Base-by-base conservation (phyloP, 2,797 vertebrate species). In the Cichlasoma orientale region DNA sequence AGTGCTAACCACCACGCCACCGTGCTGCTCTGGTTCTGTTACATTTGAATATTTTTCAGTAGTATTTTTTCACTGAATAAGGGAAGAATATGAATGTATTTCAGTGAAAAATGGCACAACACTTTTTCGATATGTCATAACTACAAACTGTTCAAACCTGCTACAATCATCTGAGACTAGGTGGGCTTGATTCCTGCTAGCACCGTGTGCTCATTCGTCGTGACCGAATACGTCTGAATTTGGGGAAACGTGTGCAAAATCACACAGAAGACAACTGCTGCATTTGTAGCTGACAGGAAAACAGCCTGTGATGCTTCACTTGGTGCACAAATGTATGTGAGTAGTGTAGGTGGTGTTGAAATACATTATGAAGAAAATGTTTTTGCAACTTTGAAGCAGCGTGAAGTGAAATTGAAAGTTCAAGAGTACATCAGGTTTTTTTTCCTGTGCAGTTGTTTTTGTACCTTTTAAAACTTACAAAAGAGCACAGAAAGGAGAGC, bases 401-500 rank as follows among this genome's bases (percentile, higher is more conserved):
- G 54, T 31, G 6, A 36, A 47, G 29, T 56, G 9, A 72, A 74
- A 72, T 31, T 47, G 52, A 25, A 72, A 72, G 66, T 74, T 78
- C n/a, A 29, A 23, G 56, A 77, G 78, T 72, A 71, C 84, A 76
- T 3, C 1, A 72, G 56, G 23, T 9, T 6, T 12, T 55, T 72
- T 41, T 27, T 0, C 25, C 7, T 47, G 41, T 29, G 21, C 69
- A 79, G 27, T 23, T 66, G 56, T 75, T 83, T 76, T 74, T 76
- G 25, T 79, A 50, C 12, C 38, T 36, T 56, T 81, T 80, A 55
- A 52, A 75, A 72, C 23, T 33, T 33, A 74, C 63, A 68, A 83
- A 79, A 86, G 61, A 86, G 72, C 70, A 29, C 19, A 18, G 0
- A 6, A 21, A 82, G 19, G 54, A 75, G 72, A 77, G 72, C 85